Base-by-base conservation (phyloP, 2,888 invertebrate genomes). In the Morpho deidamia region DNA sequence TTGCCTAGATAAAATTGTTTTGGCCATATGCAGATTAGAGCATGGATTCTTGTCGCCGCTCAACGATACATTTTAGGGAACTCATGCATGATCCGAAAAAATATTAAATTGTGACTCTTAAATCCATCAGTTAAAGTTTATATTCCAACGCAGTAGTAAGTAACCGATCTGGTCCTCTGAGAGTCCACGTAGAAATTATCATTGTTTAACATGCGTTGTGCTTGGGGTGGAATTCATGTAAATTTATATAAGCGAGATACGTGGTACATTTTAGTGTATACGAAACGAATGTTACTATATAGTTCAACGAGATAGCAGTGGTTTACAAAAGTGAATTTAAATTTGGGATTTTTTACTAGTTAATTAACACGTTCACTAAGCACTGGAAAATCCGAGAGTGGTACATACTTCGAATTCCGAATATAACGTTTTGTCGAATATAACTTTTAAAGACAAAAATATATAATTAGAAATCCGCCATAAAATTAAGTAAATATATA, bases 21-120 rank as follows among this genome's bases (percentile, higher is more conserved):
- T 58, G 52, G 63, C 58, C 72, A 78, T 83, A 86, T 86, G 85
- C 75, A 85, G 81, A 86, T 87, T 80, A 82, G 83, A 74, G 71
- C 74, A 76, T 69, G 77, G 76, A 79, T 81, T 80, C 79, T 77
- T 74, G 78, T 78, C 70, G 60, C 80, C 79, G 77, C 81, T 75
- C 78, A 69, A 66, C 70, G 71, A 73, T 76, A 70, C 76, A 69
- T 72, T 74, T 72, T 76, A 74, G 68, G 68, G 72, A 75, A 72
- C 55, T 60, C 57, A 61, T 74, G 78, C 76, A 76, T 33, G 43
- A 34, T 44, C 37, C 37, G 8, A 33, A 11, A 35, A 43, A 33
- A 33, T 53, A 37, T 38, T 11, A 42, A 38, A 53, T 45, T 53
- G 43, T 46, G 49, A 45, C 34, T 40, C 52, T 51, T 50, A 59